Evolutionary conservation across 2,797 vertebrate species (phyloP).

Genomic region (Urosaurus nigricauda): DNA sequence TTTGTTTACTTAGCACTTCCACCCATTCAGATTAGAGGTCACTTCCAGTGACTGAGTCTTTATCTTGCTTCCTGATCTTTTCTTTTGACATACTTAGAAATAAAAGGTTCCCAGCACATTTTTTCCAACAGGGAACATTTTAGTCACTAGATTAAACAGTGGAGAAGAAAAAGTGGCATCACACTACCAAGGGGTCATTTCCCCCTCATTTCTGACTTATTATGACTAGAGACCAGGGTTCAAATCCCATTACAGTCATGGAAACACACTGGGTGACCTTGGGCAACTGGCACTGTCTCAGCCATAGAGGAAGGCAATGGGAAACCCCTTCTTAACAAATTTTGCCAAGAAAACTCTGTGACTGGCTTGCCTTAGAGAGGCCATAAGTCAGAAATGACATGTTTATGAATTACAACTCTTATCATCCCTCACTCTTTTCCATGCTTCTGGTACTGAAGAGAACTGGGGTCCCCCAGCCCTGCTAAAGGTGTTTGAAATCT

Average conservation of each 20-base stretch:
- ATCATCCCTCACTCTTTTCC: too few species aligned
- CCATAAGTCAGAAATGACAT: too few species aligned
- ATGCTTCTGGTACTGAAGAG: too few species aligned
- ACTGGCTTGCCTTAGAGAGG: too few species aligned
- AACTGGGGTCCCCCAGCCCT: background rate
- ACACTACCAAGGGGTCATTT: background rate
- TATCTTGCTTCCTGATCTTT: conserved; percentile 32
- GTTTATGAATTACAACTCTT: too few species aligned
- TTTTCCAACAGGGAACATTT: conserved; percentile 10
- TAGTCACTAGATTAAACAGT: background rate
- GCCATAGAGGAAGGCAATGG: too few species aligned
- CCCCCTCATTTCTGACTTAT: background rate
- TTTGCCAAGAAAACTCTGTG: too few species aligned
- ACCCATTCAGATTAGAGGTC: conserved; percentile 36
- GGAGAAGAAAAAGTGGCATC: background rate
- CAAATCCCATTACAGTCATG: background rate
- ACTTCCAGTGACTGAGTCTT: conserved; percentile 8
- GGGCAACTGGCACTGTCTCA: too few species aligned
- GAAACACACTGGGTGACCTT: too few species aligned
- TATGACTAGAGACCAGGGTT: background rate
- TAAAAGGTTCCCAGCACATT: conserved; percentile 1
- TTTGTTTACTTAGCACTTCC: conserved; percentile 33
- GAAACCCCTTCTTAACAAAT: too few species aligned
- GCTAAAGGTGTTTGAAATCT: background rate
- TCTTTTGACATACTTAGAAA: conserved; percentile 19